Conservation (phyloP, 2,888 invertebrate genomes). For the Myopa tessellatipennis region DNA sequence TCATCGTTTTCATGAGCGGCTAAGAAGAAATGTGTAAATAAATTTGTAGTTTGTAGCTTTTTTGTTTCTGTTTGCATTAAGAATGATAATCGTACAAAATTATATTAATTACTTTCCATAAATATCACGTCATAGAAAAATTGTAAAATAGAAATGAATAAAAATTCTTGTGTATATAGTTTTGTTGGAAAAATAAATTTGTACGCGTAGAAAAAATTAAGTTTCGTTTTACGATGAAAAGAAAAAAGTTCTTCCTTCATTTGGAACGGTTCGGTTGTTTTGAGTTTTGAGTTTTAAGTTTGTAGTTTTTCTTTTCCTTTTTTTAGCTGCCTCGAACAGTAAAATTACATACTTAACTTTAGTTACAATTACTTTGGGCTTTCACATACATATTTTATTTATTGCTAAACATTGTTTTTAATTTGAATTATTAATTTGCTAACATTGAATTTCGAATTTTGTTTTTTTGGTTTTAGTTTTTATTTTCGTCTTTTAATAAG, state of each 20-base stretch:
- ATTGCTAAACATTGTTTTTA: background rate
- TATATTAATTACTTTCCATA: background rate
- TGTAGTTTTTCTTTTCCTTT: background rate
- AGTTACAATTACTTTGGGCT: background rate
- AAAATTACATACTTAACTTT: slow-evolving; percentile 16
- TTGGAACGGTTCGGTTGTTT: slow-evolving; percentile 24
- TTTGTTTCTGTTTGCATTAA: background rate
- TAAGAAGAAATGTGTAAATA: background rate
- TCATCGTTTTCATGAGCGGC: background rate
- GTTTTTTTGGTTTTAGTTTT: slow-evolving; percentile 8
- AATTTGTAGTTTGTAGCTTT: background rate
- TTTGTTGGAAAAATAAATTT: background rate
- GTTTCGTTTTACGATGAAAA: background rate
- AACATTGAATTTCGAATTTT: slow-evolving; percentile 26
- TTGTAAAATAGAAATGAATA: background rate
- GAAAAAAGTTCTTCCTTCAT: background rate
- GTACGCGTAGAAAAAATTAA: background rate
- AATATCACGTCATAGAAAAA: background rate
- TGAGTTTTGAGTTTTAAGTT: background rate
- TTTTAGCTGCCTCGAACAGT: background rate
- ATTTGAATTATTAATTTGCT: background rate
- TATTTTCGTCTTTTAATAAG: background rate
- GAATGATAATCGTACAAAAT: too few relatives aligned
- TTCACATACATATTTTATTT: slow-evolving; percentile 9
- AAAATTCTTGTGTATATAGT: background rate